Percentiles rank a stretch among this genome's conserved stretches.
Conservation (phyloP, 2,797 vertebrate genomes). For the Coregonus sp. region DNA sequence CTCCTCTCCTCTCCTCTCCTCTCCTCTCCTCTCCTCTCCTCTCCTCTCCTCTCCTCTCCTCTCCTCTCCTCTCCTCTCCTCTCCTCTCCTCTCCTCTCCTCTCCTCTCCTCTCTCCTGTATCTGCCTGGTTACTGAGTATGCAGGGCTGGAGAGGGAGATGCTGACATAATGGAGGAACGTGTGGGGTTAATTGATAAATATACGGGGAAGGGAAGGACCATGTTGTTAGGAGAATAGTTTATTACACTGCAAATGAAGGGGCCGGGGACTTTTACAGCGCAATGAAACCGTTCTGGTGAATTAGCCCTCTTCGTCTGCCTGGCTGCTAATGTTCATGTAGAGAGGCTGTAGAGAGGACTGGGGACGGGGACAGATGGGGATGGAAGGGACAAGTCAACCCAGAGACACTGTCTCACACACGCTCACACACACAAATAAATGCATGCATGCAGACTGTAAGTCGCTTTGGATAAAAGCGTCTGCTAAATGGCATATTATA, state of each 20-base stretch:
- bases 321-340: background rate
- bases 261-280: constrained; percentile 73
- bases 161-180: constrained; percentile 65
- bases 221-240: constrained; percentile 65
- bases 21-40: background rate
- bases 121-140: constrained; percentile 34
- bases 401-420: no score
- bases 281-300: constrained; percentile 76
- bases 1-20: no score
- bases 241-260: constrained; percentile 75
- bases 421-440: no score
- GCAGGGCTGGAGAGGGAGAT: constrained; percentile 57
- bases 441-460: background rate
- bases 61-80: no score
- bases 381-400: background rate
- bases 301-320: constrained; percentile 61
- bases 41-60: background rate
- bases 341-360: background rate
- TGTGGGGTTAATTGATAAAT: constrained; percentile 77
- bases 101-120: no score
- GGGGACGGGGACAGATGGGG: background rate
- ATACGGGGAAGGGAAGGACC: constrained; percentile 59
- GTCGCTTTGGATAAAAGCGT: no score
- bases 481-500: no score
- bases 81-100: background rate